These are phyloP conservation scores for Clarias magur DNA, from an alignment of 2,113 vertebrate genomes.

Conservation along the genomic window DNA sequence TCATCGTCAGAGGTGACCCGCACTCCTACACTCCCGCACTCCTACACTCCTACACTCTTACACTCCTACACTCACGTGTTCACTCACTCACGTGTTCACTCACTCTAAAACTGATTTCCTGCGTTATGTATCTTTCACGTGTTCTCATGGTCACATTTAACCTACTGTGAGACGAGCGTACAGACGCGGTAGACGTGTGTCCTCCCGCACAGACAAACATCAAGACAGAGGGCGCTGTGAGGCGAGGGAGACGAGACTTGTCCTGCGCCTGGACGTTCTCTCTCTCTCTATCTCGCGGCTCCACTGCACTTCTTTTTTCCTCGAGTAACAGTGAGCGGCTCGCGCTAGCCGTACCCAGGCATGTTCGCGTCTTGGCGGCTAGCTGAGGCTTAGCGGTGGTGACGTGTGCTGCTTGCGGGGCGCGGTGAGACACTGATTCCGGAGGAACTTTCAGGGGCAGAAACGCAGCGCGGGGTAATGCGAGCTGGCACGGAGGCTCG, in stretches of 20 bases:
- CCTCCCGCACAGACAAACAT: too few relatives aligned
- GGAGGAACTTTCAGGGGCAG: conserved; percentile 87
- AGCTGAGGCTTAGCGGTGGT: conserved; percentile 79
- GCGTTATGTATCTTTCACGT: too few relatives aligned
- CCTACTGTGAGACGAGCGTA: too few relatives aligned
- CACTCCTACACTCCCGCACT: too few relatives aligned
- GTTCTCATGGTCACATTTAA: too few relatives aligned
- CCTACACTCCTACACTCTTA: too few relatives aligned
- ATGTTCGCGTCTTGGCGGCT: conserved; percentile 57
- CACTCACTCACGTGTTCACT: background rate
- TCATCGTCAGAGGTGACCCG: conserved; percentile 90
- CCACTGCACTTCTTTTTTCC: conserved; percentile 66
- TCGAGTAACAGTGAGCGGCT: conserved; percentile 62
- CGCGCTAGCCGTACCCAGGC: conserved; percentile 65
- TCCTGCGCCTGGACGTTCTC: background rate
- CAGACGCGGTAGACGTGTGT: too few relatives aligned
- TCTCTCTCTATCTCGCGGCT: background rate
- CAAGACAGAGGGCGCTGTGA: too few relatives aligned
- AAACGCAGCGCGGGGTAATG: conserved; percentile 84
- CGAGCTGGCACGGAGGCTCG: conserved; percentile 82
- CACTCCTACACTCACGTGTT: too few relatives aligned
- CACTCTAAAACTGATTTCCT: too few relatives aligned
- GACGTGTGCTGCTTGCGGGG: conserved; percentile 81
- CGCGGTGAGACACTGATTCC: conserved; percentile 86
- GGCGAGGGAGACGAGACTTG: too few relatives aligned